Evolutionary conservation across 2,113 vertebrate genomes (phyloP).

Genomic region (Actenoides hombroni): DNA sequence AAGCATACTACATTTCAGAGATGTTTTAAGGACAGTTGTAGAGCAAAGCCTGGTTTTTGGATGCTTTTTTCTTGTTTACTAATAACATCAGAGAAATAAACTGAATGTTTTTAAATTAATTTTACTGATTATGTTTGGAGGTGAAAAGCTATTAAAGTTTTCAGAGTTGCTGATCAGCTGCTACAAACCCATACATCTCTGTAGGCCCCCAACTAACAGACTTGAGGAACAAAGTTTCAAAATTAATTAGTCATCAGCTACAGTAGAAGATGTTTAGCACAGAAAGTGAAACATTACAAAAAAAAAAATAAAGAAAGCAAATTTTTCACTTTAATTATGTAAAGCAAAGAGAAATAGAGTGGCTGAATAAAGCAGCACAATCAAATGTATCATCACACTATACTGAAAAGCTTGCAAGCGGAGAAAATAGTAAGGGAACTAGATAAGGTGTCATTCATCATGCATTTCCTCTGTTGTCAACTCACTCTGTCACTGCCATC

Average conservation of each 20-base stretch:
- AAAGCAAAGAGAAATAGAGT: neutral
- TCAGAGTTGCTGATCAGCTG: neutral
- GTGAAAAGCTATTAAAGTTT: neutral
- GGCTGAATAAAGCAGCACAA: neutral
- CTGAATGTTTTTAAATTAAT: neutral
- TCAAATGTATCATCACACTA: neutral
- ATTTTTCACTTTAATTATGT: neutral
- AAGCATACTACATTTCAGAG: neutral
- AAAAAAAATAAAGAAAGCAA: neutral
- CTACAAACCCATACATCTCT: neutral
- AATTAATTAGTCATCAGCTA: neutral
- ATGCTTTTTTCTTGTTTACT: neutral
- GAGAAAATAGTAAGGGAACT: neutral
- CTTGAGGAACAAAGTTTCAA: neutral
- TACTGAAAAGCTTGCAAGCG: neutral
- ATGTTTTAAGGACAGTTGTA: neutral
- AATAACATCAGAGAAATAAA: constrained; percentile 8
- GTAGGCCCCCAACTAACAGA: neutral
- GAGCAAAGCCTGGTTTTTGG: neutral
- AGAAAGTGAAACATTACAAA: neutral
- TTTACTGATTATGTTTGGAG: neutral
- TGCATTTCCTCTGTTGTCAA: constrained; percentile 46
- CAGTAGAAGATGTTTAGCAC: neutral
- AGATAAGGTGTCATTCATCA: constrained; percentile 30
- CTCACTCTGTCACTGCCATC: neutral